phyloP scores from a whole-genome alignment of 2,888 invertebrate species.

The Halictus ligatus region DNA sequence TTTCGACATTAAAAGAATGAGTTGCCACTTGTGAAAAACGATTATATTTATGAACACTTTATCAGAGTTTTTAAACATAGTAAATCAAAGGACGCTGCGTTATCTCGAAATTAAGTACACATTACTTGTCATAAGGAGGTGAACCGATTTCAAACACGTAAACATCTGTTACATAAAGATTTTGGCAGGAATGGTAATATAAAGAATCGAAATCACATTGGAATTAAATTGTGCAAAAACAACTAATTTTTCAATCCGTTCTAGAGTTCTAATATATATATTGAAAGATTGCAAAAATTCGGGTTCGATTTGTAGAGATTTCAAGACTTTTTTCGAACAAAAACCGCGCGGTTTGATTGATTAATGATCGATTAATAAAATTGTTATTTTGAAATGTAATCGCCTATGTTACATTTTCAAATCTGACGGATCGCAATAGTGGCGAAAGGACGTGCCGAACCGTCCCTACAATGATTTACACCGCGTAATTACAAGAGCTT shows the following conservation, averaged over 20 bases:
- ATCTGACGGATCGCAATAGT: too few species aligned
- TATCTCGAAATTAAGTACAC: neutral
- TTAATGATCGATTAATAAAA: too few species aligned
- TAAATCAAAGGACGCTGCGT: slow-evolving; percentile 13
- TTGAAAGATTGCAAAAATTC: too few species aligned
- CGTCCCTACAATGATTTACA: too few species aligned
- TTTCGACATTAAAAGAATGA: neutral
- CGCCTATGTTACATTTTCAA: too few species aligned
- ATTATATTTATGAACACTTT: neutral
- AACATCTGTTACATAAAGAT: neutral
- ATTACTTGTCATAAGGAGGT: neutral
- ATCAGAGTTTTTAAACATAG: neutral
- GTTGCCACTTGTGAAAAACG: neutral
- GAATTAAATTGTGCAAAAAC: neutral
- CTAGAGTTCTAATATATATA: neutral
- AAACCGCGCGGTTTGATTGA: too few species aligned
- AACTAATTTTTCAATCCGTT: neutral
- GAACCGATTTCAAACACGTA: neutral
- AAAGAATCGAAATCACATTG: neutral
- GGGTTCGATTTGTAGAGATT: neutral
- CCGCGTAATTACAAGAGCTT: too few species aligned
- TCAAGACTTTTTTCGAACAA: too few species aligned
- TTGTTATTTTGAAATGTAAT: too few species aligned
- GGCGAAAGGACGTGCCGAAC: too few species aligned
- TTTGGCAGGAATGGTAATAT: neutral